Evolutionary conservation across 2,888 invertebrate species (phyloP).

Genomic region (Lasioglossum oenotherae): DNA sequence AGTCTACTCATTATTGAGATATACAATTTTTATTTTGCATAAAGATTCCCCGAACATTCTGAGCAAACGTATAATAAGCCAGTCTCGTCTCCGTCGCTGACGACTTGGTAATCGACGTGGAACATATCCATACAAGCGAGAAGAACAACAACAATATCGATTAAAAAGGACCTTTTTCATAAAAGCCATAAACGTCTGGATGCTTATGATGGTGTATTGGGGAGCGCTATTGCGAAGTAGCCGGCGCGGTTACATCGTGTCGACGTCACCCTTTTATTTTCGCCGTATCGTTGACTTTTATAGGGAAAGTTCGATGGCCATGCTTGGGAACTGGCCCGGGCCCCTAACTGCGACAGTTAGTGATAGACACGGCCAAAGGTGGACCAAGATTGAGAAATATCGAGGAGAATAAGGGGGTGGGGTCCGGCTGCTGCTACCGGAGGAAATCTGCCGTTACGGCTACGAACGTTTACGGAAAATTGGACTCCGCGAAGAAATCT

Average conservation of each 20-base stretch:
- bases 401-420: not conserved
- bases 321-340: conserved; percentile 65
- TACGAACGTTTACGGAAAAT: conserved; percentile 78
- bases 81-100: not conserved
- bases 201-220: not conserved
- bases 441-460: conserved; percentile 38
- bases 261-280: conserved; percentile 76
- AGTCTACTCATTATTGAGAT: not conserved
- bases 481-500: conserved; percentile 78
- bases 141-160: not conserved
- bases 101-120: not conserved
- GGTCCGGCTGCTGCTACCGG: not conserved
- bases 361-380: conserved; percentile 53
- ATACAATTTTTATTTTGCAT: not conserved
- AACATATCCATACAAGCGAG: not conserved
- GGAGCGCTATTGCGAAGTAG: conserved; percentile 12
- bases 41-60: too few relatives aligned
- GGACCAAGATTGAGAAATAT: conserved; percentile 49
- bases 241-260: conserved; percentile 57
- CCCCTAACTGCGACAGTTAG: conserved; percentile 47
- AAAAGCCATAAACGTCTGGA: not conserved
- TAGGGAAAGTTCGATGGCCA: conserved; percentile 76
- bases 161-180: not conserved
- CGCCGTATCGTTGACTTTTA: conserved; percentile 78
- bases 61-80: not conserved